Base-by-base conservation (phyloP, 2,113 vertebrate species). In the Silurus glanis region DNA sequence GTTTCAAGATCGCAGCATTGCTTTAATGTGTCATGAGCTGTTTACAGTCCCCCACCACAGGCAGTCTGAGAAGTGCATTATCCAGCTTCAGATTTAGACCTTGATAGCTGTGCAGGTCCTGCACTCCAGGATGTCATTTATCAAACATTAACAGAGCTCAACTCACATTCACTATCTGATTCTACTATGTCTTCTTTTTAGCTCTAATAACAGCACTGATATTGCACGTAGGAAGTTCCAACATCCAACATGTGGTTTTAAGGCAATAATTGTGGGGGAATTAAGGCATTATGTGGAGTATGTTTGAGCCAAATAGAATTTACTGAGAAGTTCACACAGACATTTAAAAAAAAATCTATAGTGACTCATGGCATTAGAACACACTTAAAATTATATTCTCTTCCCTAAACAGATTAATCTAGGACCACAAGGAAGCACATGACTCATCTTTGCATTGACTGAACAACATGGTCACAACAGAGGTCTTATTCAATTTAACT, bases 31-130 rank as follows among this genome's bases (percentile, higher is more conserved):
- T 94, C 93, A 25, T 86, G 89, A 91, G 91, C 88, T 72, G 80
- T 88, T 78, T 93, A 93, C 92, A 92, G 91, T 89, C 67, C 62
- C 80, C 93, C 92, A 95, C 93, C 90, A 91, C 88, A n/a, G 85
- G 89, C 85, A 92, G 93, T 93, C 93, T 92, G 93, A 94, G 93
- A 93, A 94, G 88, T 89, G 89, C 92, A 94, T 94, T 93, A 95
- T 93, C 92, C 62, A 92, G 93, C 89, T 92, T 93, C 92, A 93
- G 92, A 95, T 94, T 91, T 91, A 90, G 88, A 88, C 88, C 90
- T 91, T 90, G 92, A 95, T 85, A 94, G 93, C 91, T 90, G 87
- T 81, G 81, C 91, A 94, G 92, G 94, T 94, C 94, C 91, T 86
- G 64, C 90, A 93, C 92, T 93, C 89, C 87, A 21, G 92, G 92